These are phyloP conservation scores for Thomomys bottae DNA, from an alignment of 2,113 vertebrate species.

Conservation along the genomic window DNA sequence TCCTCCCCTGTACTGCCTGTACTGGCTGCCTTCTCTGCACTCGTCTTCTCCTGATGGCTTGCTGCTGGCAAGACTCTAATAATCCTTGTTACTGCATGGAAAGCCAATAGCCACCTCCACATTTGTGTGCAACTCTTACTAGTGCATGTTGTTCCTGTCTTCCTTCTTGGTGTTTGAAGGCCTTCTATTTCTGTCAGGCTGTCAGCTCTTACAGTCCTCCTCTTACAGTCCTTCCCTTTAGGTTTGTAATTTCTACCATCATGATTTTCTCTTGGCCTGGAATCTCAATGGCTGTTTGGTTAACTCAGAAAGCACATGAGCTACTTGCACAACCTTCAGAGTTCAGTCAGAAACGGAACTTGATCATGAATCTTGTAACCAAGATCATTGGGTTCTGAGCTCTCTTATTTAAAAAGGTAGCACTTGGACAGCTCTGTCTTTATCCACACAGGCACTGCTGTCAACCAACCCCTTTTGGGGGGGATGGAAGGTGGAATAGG, in stretches of 20 bases:
- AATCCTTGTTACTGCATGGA: neutral
- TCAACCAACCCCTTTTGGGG: neutral
- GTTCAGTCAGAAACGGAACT: neutral
- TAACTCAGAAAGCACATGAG: neutral
- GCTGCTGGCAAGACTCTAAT: neutral
- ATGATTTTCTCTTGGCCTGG: neutral
- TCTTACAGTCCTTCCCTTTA: neutral
- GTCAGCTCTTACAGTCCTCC: neutral
- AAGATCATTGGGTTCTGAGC: too few relatives aligned
- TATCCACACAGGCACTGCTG: neutral
- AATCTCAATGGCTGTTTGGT: neutral
- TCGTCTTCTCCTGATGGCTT: too few relatives aligned
- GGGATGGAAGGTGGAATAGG: too few relatives aligned
- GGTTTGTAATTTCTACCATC: neutral
- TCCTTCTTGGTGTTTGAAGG: neutral
- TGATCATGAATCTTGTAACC: neutral
- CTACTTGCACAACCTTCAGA: neutral
- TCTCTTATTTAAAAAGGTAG: too few relatives aligned
- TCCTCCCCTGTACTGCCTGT: neutral
- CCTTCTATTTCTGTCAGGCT: neutral
- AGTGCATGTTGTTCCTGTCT: neutral
- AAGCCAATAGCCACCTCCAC: neutral
- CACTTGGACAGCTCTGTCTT: neutral
- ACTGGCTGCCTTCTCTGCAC: neutral
- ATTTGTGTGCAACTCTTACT: neutral